Evolutionary conservation across 2,797 vertebrate genomes (phyloP).

Genomic region (Kryptolebias ocellatus): DNA sequence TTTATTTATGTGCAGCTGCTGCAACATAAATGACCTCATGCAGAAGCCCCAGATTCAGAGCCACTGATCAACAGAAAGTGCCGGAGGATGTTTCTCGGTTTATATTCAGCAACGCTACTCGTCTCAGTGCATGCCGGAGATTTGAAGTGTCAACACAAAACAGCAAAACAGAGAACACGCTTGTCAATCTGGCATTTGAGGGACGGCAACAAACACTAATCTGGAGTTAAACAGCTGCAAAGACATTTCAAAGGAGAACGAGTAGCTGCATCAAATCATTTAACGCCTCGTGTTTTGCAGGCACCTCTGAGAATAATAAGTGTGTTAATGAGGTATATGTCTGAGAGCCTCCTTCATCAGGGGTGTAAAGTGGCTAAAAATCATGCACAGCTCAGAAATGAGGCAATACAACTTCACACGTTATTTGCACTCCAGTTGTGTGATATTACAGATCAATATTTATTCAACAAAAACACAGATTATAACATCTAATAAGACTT

Average conservation of each 20-base stretch:
- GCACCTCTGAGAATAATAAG: conserved; percentile 6
- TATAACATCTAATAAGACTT: neutral
- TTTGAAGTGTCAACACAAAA: conserved; percentile 53
- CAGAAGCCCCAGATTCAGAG: conserved; percentile 27
- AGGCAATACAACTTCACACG: no score
- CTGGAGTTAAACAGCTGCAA: conserved; percentile 7
- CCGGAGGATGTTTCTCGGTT: conserved; percentile 45
- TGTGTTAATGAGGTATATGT: conserved; percentile 19
- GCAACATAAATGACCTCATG: conserved; percentile 18
- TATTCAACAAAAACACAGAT: neutral
- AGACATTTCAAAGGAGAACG: neutral
- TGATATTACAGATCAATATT: neutral
- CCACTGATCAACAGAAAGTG: conserved; percentile 25
- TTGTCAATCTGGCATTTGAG: conserved; percentile 24
- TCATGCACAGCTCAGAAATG: neutral
- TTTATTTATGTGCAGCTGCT: conserved; percentile 10
- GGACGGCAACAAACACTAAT: conserved; percentile 22
- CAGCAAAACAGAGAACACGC: conserved; percentile 28
- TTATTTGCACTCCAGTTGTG: no score
- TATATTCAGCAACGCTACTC: conserved; percentile 39
- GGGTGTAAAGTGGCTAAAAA: conserved; percentile 4
- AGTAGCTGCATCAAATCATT: conserved; percentile 22
- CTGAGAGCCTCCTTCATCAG: conserved; percentile 6
- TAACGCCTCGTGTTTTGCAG: conserved; percentile 32
- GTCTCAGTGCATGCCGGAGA: conserved; percentile 28